phyloP scores from a whole-genome alignment of 2,113 vertebrate species.

The Protobothrops flavoviridis region DNA sequence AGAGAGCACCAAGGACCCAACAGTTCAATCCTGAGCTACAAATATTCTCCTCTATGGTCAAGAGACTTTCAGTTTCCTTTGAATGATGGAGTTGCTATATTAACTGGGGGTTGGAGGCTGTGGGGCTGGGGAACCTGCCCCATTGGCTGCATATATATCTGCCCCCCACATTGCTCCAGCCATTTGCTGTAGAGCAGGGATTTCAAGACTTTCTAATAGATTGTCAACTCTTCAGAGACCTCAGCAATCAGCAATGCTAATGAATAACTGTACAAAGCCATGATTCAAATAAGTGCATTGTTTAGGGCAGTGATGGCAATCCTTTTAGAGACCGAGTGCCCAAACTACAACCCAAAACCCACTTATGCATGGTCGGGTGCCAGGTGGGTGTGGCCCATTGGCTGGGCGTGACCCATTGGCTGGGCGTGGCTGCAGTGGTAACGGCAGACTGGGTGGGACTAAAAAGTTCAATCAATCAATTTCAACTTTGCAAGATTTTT shows the following conservation, averaged over 20 bases:
- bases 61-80: background rate
- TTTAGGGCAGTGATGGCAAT: background rate
- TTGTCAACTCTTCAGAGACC: background rate
- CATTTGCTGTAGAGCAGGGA: background rate
- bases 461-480: too few species aligned
- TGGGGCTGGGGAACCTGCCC: background rate
- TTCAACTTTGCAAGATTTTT: too few species aligned
- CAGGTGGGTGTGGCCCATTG: too few species aligned
- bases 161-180: background rate
- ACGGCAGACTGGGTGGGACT: too few species aligned
- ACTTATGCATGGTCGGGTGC: too few species aligned
- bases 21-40: too few species aligned
- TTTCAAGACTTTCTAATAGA: background rate
- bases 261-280: background rate
- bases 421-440: too few species aligned
- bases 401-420: too few species aligned
- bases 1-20: too few species aligned
- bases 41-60: too few species aligned
- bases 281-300: background rate
- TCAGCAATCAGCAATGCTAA: background rate
- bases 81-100: background rate
- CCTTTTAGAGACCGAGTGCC: too few species aligned
- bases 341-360: too few species aligned
- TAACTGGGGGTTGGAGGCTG: background rate
- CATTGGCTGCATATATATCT: background rate